Evolutionary conservation across 2,888 invertebrate species (phyloP).

Genomic region (Mongoloraphidia duomilia): DNA sequence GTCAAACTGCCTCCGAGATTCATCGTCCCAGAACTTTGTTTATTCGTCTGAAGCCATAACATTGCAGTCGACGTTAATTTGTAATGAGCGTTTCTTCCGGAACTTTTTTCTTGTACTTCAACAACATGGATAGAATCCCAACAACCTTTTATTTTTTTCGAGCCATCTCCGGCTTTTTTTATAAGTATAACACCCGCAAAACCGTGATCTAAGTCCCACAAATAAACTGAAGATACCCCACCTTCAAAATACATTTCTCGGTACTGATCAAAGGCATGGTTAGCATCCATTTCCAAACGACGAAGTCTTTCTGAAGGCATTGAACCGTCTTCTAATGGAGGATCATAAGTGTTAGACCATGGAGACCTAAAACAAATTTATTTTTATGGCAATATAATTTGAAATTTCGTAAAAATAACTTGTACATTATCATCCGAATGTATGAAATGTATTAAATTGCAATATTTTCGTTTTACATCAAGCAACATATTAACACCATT

Average conservation of each 20-base stretch:
- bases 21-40: slow-evolving; percentile 94
- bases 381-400: not conserved
- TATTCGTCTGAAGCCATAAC: slow-evolving; percentile 98
- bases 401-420: not conserved
- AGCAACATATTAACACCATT: no score
- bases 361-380: slow-evolving; percentile 56
- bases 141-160: slow-evolving; percentile 83
- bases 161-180: slow-evolving; percentile 97
- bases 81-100: slow-evolving; percentile 89
- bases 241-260: slow-evolving; percentile 99
- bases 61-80: slow-evolving; percentile 98
- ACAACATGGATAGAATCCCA: slow-evolving; percentile 99
- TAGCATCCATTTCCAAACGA: slow-evolving; percentile 93
- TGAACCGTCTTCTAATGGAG: slow-evolving; percentile 93
- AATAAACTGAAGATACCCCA: slow-evolving; percentile 96
- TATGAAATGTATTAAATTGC: no score
- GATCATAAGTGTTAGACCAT: slow-evolving; percentile 98
- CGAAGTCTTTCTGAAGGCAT: slow-evolving; percentile 94
- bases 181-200: slow-evolving; percentile 98
- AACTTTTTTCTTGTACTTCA: slow-evolving; percentile 93
- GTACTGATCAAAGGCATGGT: slow-evolving; percentile 96
- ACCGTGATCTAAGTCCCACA: slow-evolving; percentile 98
- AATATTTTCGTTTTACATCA: no score
- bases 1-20: slow-evolving; percentile 97
- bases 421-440: no score